Percentiles rank a stretch among this genome's conserved stretches.
Evolutionary conservation across 2,888 invertebrate species (phyloP).

Genomic region (Drosophila buzzatii): DNA sequence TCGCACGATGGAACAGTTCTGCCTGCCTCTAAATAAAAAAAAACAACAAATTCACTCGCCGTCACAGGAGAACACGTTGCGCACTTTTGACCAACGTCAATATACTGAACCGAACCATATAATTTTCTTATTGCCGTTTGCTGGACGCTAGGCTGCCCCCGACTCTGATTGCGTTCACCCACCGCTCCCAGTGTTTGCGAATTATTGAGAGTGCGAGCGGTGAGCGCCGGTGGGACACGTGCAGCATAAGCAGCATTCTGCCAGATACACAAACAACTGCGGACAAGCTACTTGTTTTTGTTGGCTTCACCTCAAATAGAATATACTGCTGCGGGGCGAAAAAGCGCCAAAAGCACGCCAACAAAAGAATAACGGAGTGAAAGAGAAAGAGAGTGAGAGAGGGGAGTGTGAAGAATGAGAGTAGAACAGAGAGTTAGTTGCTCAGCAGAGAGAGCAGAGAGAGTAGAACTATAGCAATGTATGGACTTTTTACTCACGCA

Average conservation of each 20-base stretch:
- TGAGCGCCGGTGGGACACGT: conserved; percentile 36
- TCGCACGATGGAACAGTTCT: conserved; percentile 59
- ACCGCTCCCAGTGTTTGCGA: conserved; percentile 9
- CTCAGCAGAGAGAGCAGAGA: conserved; percentile 10
- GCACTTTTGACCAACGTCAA: conserved; percentile 69
- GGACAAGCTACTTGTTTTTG: conserved; percentile 47
- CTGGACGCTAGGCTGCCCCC: conserved; percentile 58
- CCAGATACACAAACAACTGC: conserved; percentile 60
- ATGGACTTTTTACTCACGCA: conserved; percentile 52
- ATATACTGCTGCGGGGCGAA: conserved; percentile 32
- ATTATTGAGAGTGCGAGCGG: conserved; percentile 30
- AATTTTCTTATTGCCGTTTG: conserved; percentile 40
- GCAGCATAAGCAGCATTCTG: conserved; percentile 68
- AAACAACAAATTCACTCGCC: conserved; percentile 27
- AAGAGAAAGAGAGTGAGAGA: conserved; percentile 13
- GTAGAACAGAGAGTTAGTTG: neutral
- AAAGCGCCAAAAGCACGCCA: conserved; percentile 27
- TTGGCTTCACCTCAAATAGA: conserved; percentile 31
- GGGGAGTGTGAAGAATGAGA: conserved; percentile 5
- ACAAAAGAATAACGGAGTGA: conserved; percentile 3
- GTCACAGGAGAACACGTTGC: conserved; percentile 57
- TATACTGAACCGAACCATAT: conserved; percentile 61
- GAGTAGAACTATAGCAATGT: conserved; percentile 1
- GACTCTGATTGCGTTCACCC: conserved; percentile 42
- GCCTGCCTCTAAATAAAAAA: conserved; percentile 23